phyloP scores from a whole-genome alignment of 2,888 invertebrate species.

The Mamestra brassicae region DNA sequence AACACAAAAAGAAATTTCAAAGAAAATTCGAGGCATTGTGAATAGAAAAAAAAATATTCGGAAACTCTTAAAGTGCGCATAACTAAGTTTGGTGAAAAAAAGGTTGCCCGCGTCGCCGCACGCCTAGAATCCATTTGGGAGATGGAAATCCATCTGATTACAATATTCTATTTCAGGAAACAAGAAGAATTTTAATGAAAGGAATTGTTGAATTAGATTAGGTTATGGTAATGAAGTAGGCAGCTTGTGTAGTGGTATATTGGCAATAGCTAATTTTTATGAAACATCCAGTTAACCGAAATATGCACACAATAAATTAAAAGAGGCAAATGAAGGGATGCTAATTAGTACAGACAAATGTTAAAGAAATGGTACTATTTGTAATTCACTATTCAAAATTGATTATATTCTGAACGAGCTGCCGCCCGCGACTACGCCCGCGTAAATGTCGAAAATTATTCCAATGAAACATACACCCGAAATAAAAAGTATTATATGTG shows the following conservation, averaged over 20 bases:
- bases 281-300: background rate
- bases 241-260: slow-evolving; percentile 2
- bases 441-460: too few relatives aligned
- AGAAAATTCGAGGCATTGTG: slow-evolving; percentile 52
- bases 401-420: background rate
- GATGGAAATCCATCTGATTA: slow-evolving; percentile 57
- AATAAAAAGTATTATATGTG: too few relatives aligned
- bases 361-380: background rate
- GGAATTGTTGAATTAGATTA: slow-evolving; percentile 36
- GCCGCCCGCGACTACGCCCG: too few relatives aligned
- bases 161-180: slow-evolving; percentile 43
- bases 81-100: slow-evolving; percentile 51
- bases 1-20: slow-evolving; percentile 44
- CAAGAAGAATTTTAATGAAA: slow-evolving; percentile 25
- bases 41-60: slow-evolving; percentile 49
- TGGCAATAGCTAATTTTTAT: background rate
- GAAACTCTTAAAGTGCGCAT: slow-evolving; percentile 48
- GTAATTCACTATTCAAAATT: background rate
- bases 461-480: too few relatives aligned
- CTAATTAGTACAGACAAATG: background rate
- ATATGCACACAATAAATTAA: background rate
- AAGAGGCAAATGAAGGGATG: background rate
- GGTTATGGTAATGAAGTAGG: slow-evolving; percentile 21
- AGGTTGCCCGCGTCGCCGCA: slow-evolving; percentile 44
- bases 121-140: slow-evolving; percentile 52